These are phyloP conservation scores for Phenganax stokvisi DNA, from an alignment of 92 coral and sea anemone genomes.

Conservation along the genomic window DNA sequence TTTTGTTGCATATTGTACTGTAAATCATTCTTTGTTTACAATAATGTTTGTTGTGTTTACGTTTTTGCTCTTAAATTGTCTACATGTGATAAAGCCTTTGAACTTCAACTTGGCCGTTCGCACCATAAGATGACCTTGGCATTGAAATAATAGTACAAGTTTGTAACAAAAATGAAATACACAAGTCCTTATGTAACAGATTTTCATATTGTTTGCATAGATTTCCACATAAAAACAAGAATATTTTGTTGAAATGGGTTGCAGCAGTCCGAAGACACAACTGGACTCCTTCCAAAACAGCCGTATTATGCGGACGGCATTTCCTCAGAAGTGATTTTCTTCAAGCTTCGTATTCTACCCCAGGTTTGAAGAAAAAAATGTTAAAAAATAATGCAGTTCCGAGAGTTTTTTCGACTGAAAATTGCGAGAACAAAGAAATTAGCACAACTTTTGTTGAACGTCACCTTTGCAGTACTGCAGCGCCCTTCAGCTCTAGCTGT, in stretches of 20 bases:
- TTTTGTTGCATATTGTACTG: neutral
- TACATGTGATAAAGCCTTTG: neutral
- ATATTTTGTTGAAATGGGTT: neutral
- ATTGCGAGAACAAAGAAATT: neutral
- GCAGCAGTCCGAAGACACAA: constrained; percentile 13
- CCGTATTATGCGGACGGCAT: constrained; percentile 1
- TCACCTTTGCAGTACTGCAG: neutral
- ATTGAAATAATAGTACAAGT: neutral
- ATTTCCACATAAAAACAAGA: constrained; percentile 20
- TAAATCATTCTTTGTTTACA: neutral
- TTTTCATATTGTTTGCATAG: neutral
- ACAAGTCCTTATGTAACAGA: neutral
- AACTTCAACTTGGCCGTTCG: constrained; percentile 9
- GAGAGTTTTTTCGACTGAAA: neutral
- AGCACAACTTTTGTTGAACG: neutral
- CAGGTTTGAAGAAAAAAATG: neutral
- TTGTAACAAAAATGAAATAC: neutral
- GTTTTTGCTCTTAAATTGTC: neutral
- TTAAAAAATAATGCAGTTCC: constrained; percentile 3
- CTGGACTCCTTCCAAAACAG: constrained; percentile 22
- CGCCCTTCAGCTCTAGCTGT: neutral
- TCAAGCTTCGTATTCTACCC: neutral
- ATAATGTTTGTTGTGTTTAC: neutral
- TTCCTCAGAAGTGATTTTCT: neutral
- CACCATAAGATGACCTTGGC: neutral